Evolutionary conservation across 2,113 vertebrate species (phyloP), one percentile per base, ranked within the genome.

Genomic region (Cervus canadensis): DNA sequence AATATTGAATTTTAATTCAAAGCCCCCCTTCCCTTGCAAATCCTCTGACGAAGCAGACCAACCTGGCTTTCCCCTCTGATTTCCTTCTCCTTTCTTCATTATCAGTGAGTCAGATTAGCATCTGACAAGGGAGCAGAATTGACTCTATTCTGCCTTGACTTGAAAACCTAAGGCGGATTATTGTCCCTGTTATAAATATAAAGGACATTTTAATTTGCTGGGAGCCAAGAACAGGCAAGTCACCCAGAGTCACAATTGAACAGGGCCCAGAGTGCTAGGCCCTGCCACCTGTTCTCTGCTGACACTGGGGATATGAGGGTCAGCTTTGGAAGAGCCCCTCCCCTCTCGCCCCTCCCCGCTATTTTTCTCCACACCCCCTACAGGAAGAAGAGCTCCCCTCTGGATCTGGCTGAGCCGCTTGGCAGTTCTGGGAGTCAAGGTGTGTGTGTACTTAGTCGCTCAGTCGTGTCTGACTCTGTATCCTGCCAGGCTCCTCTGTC

Each of bases 21-120:
- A 98, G 60, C 36, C 25, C 56, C 81, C 14, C 16, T 40, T 83
- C 26, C 91, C 62, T 67, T 92, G 91, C 14, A 98, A 98, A 98
- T 96, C 93, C 71, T 50, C 95, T 43, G 1, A 95, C 64, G 87
- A 94, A 62, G 92, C 56, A 95, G 96, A 95, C 96, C 97, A 96
- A 54, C 78, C 96, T 50, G 83, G 91, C 91, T 96, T 95, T 74
- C 82, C 91, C 95, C 96, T 83, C 83, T 64, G 85, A 96, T 96
- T 95, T 91, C 95, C 94, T 30, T 91, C 54, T 84, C 87, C 78
- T 93, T 87, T 96, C 97, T 97, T 98, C 95, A 97, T 98, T 98
- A 98, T 98, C 98, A 96, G 86, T 67, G 62, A 97, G 98, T 96
- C 97, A 98, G 98, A 98, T 99, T 98, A 98, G 97, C 95, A 99